Evolutionary conservation across 2,888 invertebrate genomes (phyloP), one percentile per base, ranked within the genome.

Genomic region (Drosophila bunnanda): DNA sequence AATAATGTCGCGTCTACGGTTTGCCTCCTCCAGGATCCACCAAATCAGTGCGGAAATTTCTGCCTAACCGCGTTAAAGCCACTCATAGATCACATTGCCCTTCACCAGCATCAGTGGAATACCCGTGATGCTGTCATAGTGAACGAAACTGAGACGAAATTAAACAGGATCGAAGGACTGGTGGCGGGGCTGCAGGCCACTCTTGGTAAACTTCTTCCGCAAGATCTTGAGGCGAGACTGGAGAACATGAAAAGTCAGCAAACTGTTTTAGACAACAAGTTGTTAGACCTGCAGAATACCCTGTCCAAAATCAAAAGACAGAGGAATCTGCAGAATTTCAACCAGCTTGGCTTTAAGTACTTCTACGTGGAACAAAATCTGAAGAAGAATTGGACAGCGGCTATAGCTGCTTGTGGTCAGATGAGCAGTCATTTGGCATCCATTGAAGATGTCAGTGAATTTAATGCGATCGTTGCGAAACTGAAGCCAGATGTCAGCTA

Each of bases 31-130:
- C 13, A 54, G 28, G 55, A 59, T 54, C 38, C 38, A 0, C n/a
- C 22, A 12, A 38, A 39, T n/a, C 55, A 59, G n/a, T 59, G 56
- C 4, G 55, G 55, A 9, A 13, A 54, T 20, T 54, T 58, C 20
- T 38, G 58, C 20, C 55, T 54, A 1, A 13, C 28, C 12, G 55
- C 38, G 0, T n/a, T 59, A 20, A 59, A 38, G 12, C 58, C 58
- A n/a, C 28, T 58, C 9, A 9, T 58, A 5, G 20, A 54, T 53
- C 58, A 59, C 20, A 59, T 56, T 17, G 22, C 59, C 10, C 7
- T 30, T 30, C 55, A 55, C 6, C 56, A 59, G 30, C 20, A 59
- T 1, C 55, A 59, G 20, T 59, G 55, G 58, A n/a, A 38, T 12
- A 59, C 4, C 9, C n/a, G 58, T 7, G 20, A 41, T 55, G 15